Evolutionary conservation across 1,140 invertebrate genomes (phyloP), one percentile per base, ranked within the genome.

Genomic region (Pantala flavescens): DNA sequence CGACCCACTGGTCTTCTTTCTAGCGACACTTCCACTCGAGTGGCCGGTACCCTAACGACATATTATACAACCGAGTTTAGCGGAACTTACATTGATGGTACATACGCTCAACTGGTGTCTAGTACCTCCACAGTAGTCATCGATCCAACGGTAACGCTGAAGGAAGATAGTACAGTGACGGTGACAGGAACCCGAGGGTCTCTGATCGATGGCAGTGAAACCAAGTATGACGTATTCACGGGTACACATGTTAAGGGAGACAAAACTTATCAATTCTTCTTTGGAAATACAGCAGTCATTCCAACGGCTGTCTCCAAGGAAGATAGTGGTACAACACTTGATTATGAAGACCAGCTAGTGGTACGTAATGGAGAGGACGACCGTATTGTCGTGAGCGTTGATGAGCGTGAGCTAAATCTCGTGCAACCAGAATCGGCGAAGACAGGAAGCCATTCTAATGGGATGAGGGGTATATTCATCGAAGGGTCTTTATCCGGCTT

Each of bases 1-100:
- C 84, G 84, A 72, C 81, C 80, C 11, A 80, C 81, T 11, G 83
- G 83, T 23, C 75, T 84, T 23, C 77, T 84, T 43, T 82, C 83
- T 12, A 81, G 82, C 23, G 77, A 77, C n/a, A 76, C 82, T 14
- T 79, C 78, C 10, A 82, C 81, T 1, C 75, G 79, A 49, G 78
- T 83, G 21, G 78, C 79, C 75, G 78, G 80, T 55, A 63, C 49
- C 49, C 16, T 78, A 23, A 82, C 82, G 12, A 84, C 81, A 0
- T 71, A 78, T 23, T 78, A 80, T 75, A 82, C 80, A 5, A 82
- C 81, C 10, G 80, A 84, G 77, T 80, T 82, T 70, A 80, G 81
- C 79, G 77, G 81, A 63, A 83, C 82, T 5, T 83, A 82, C 77
- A 81, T 84, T 74, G 83, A 81, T 73, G 79, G 79, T 23, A 80